phyloP scores from a whole-genome alignment of 2,888 invertebrate species.

The Pasiphila rectangulata region DNA sequence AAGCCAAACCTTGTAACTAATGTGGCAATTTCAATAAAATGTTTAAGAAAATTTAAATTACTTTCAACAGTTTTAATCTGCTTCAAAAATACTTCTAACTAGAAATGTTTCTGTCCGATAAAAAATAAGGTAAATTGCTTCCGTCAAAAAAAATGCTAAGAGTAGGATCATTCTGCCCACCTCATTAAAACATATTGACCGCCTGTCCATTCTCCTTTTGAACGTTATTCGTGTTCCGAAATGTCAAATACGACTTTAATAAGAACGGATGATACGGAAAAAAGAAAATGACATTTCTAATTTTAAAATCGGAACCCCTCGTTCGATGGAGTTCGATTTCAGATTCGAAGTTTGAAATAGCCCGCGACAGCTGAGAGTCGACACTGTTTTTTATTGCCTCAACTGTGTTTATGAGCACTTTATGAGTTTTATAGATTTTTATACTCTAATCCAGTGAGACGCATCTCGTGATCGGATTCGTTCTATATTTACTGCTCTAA shows the following conservation, averaged over 20 bases:
- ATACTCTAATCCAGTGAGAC: conserved; percentile 66
- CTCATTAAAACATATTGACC: conserved; percentile 28
- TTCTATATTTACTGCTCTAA: conserved; percentile 58
- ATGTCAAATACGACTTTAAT: conserved; percentile 38
- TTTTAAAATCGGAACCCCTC: conserved; percentile 64
- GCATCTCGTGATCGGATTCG: conserved; percentile 70
- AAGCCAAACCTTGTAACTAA: not conserved
- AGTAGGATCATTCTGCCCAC: conserved; percentile 2
- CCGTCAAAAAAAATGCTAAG: not conserved
- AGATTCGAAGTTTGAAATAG: conserved; percentile 68
- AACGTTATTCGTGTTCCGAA: conserved; percentile 25
- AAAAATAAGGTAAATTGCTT: not conserved
- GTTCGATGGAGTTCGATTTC: conserved; percentile 73
- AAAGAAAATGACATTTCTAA: conserved; percentile 60
- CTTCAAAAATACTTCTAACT: not conserved
- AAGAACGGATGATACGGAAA: conserved; percentile 42
- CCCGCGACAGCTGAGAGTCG: conserved; percentile 78
- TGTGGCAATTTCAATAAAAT: not conserved
- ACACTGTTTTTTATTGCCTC: conserved; percentile 78
- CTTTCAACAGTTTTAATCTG: not conserved
- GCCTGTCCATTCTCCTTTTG: conserved; percentile 19
- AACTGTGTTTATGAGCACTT: conserved; percentile 79
- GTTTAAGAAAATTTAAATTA: conserved; percentile 1
- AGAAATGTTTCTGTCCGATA: not conserved
- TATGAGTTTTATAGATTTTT: conserved; percentile 77